Conservation (phyloP, 2,113 vertebrate species). For the Circaetus cinerascens region DNA sequence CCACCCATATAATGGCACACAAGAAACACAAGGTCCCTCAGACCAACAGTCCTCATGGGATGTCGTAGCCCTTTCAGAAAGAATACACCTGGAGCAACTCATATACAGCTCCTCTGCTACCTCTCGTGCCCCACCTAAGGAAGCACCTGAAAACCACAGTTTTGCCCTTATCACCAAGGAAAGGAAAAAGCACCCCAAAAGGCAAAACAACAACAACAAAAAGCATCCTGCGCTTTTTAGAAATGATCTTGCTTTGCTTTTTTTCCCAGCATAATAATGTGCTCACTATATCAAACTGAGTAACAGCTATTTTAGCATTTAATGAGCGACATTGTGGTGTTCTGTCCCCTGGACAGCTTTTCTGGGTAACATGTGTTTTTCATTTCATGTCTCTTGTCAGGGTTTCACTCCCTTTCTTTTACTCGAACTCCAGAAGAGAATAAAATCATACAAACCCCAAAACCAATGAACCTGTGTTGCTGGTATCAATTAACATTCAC, state of each 20-base stretch:
- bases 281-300: not conserved
- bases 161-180: not conserved
- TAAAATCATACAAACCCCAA: not conserved
- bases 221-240: not conserved
- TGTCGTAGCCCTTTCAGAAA: not conserved
- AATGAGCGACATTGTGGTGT: not conserved
- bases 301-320: not conserved
- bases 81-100: not conserved
- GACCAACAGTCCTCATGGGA: not conserved
- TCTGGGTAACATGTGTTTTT: constrained; percentile 5
- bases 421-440: not conserved
- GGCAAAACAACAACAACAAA: not conserved
- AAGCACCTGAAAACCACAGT: not conserved
- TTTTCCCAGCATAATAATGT: not conserved
- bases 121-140: not conserved
- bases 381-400: not conserved
- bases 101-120: not conserved
- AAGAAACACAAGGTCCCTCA: not conserved
- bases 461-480: not conserved
- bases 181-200: not conserved
- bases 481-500: not conserved
- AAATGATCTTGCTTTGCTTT: not conserved
- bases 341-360: constrained; percentile 16
- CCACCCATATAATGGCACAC: not conserved
- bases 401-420: constrained; percentile 19